Evolutionary conservation across 2,888 invertebrate genomes (phyloP), one percentile per base, ranked within the genome.

Genomic region (Eristalinus aeneus): DNA sequence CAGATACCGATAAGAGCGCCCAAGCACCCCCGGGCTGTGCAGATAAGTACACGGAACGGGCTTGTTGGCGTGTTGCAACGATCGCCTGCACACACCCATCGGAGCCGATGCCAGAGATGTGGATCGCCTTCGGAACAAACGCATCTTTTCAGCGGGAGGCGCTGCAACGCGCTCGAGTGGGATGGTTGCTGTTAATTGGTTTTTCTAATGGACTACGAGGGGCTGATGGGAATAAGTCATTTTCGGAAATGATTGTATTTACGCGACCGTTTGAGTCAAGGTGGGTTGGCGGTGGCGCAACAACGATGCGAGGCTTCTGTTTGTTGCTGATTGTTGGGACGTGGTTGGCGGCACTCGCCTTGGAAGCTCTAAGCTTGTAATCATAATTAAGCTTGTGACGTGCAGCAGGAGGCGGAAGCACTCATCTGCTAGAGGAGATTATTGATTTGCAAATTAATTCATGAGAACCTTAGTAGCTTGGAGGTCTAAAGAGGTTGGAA

Each of bases 101-200:
- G 79, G 46, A 16, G n/a, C 27, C 46, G 31, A 16, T 58, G 46
- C 34, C 2, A 6, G 27, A 32, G 63, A 34, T 39, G 34, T 39
- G 56, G 32, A 67, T 75, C 71, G 75, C 76, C 63, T 72, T 61
- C 56, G 16, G 36, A 53, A 64, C 36, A 79, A 74, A 80, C 63
- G 63, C 80, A 80, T 67, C 84, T 36, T 60, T 68, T 36, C 56
- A 72, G 72, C 73, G 39, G 58, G 63, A 81, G 73, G 81, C 27
- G 27, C 64, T 81, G 76, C 63, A 60, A 67, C 68, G 63, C 72
- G 72, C 80, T 81, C 80, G 68, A 79, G 73, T 80, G 76, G 81
- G 85, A 81, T 81, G 85, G 85, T 23, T 60, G 23, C 68, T 69
- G 76, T 76, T 85, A 85, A 85, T 85, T 85, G 81, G 64, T 85